These are phyloP conservation scores for Noctua comes DNA, from an alignment of 2,888 invertebrate genomes.

Conservation along the genomic window DNA sequence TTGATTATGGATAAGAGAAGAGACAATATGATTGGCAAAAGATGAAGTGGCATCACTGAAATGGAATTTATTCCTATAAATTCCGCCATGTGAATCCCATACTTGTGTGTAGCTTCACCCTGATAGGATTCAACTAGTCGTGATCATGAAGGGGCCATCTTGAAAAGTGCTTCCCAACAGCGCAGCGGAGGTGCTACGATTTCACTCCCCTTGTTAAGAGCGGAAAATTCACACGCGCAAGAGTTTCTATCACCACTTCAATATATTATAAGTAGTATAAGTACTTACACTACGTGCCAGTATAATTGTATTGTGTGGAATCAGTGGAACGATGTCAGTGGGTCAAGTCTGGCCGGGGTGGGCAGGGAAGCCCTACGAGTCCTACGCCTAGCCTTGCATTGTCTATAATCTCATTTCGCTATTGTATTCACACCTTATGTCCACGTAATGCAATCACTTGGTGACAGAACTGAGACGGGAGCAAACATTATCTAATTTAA, in stretches of 20 bases:
- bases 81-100: neutral
- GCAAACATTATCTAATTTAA: conserved; percentile 34
- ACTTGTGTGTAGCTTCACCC: neutral
- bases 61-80: neutral
- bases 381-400: conserved; percentile 79
- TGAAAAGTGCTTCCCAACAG: neutral
- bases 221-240: conserved; percentile 31
- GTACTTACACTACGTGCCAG: conserved; percentile 24
- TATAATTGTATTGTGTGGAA: conserved; percentile 60
- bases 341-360: conserved; percentile 77
- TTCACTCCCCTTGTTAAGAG: conserved; percentile 27
- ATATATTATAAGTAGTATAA: conserved; percentile 7
- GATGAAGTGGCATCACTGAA: neutral
- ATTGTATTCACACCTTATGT: conserved; percentile 70
- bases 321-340: conserved; percentile 72
- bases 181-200: neutral
- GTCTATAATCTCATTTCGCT: conserved; percentile 80
- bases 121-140: neutral
- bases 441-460: conserved; percentile 45
- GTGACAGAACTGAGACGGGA: conserved; percentile 14
- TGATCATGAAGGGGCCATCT: neutral
- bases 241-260: conserved; percentile 29
- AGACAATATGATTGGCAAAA: conserved; percentile 5
- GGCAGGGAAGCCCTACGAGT: conserved; percentile 82
- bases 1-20: neutral